Evolutionary conservation across 2,113 vertebrate species (phyloP).

Genomic region (Galbula dea): DNA sequence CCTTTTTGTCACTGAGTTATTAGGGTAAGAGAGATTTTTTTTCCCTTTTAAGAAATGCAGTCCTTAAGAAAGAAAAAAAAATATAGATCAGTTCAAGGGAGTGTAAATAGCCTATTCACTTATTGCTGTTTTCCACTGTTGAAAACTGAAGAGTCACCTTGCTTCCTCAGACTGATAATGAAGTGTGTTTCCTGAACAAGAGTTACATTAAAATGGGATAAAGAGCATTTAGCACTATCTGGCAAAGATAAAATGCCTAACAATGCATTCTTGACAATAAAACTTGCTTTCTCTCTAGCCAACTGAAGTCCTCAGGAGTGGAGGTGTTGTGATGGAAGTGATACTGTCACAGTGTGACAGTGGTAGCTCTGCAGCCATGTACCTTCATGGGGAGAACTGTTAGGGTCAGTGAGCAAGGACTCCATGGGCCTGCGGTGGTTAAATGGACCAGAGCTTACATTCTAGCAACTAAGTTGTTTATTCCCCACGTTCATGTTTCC

Average conservation of each 20-base stretch:
- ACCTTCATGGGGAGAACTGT: not conserved
- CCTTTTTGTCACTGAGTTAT: not conserved
- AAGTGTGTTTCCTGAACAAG: not conserved
- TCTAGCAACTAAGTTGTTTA: not conserved
- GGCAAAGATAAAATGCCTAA: not conserved
- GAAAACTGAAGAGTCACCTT: not conserved
- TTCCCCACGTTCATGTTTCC: not conserved
- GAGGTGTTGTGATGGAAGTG: not conserved
- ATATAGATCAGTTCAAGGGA: not conserved
- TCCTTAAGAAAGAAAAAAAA: not conserved
- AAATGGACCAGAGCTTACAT: not conserved
- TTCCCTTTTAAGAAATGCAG: not conserved
- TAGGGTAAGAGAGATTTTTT: not conserved
- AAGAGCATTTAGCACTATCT: not conserved
- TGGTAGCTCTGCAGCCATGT: not conserved
- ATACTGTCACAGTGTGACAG: rapidly evolving
- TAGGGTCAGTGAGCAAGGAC: not conserved
- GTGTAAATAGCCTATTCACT: not conserved
- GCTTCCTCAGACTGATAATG: not conserved
- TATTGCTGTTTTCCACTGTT: not conserved
- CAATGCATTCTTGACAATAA: not conserved
- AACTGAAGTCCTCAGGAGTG: not conserved
- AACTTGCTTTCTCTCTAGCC: not conserved
- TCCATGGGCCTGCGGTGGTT: not conserved
- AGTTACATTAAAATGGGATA: not conserved